Percentiles rank a stretch among this genome's conserved stretches.
Conservation (phyloP, 1,140 invertebrate genomes). For the Homarus americanus region DNA sequence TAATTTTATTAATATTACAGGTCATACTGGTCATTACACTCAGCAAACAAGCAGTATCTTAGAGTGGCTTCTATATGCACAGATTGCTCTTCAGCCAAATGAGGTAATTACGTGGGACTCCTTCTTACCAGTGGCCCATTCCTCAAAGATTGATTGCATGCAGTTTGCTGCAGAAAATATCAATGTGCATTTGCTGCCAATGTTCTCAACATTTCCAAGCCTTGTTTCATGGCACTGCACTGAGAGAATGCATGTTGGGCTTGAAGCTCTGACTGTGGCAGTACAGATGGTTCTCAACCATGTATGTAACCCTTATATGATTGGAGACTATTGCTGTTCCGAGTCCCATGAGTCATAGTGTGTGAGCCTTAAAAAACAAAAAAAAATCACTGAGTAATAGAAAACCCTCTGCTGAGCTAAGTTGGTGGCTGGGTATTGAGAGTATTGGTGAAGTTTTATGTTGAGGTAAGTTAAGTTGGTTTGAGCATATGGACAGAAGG, state of each 20-base stretch:
- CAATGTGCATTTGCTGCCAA: neutral
- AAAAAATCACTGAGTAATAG: too few species aligned
- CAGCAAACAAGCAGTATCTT: constrained; percentile 34
- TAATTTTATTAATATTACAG: neutral
- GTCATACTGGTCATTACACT: constrained; percentile 11
- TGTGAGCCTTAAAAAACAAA: too few species aligned
- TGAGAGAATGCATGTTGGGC: constrained; percentile 45
- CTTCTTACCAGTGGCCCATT: constrained; percentile 49
- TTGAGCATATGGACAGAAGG: too few species aligned
- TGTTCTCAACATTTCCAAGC: neutral
- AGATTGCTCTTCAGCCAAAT: constrained; percentile 13
- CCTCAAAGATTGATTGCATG: constrained; percentile 29
- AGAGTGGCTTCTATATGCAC: constrained; percentile 51
- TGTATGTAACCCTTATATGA: constrained; percentile 41
- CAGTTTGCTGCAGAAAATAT: constrained; percentile 5
- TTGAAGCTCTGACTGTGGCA: constrained; percentile 49
- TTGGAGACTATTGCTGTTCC: constrained; percentile 41
- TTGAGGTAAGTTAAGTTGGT: too few species aligned
- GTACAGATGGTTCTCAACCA: constrained; percentile 61
- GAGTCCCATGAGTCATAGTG: neutral
- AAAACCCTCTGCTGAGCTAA: too few species aligned
- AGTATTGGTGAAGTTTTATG: too few species aligned
- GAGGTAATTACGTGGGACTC: constrained; percentile 53
- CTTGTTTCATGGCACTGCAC: constrained; percentile 34
- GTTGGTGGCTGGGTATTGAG: too few species aligned